phyloP scores from a whole-genome alignment of 2,888 invertebrate species.

The Eurytoma adleriae region DNA sequence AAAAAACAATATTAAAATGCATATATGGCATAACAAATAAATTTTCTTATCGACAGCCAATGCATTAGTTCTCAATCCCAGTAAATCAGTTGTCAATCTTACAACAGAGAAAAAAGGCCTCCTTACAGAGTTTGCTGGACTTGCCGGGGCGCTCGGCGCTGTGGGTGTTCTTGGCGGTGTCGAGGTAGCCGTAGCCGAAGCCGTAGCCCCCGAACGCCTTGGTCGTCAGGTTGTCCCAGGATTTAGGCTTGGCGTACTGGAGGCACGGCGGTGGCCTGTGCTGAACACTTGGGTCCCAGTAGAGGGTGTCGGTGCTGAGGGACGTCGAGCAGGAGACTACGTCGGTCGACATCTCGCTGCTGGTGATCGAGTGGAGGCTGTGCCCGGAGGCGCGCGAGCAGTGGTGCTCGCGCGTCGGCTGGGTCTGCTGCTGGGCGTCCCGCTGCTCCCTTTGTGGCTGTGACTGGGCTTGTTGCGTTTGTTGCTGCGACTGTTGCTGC shows the following conservation, averaged over 20 bases:
- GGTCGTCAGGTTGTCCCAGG: slow-evolving; percentile 92
- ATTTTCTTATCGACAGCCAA: too few relatives aligned
- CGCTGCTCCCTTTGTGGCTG: slow-evolving; percentile 61
- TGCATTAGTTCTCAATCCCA: too few relatives aligned
- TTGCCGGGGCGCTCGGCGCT: slow-evolving; percentile 74
- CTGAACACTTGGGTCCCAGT: slow-evolving; percentile 84
- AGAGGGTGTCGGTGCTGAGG: slow-evolving; percentile 90
- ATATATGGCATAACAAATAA: not conserved
- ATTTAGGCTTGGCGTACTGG: slow-evolving; percentile 85
- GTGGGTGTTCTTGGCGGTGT: slow-evolving; percentile 78
- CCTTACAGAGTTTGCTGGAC: slow-evolving; percentile 48
- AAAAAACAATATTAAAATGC: not conserved
- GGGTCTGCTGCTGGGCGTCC: slow-evolving; percentile 43
- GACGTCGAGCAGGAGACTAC: slow-evolving; percentile 89
- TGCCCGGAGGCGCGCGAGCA: slow-evolving; percentile 70
- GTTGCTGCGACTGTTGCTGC: slow-evolving; percentile 64
- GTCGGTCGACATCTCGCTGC: slow-evolving; percentile 84
- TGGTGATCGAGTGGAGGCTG: slow-evolving; percentile 89
- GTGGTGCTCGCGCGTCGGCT: slow-evolving; percentile 53
- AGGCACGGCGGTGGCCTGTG: slow-evolving; percentile 74
- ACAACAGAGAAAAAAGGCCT: too few relatives aligned
- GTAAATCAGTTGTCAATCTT: too few relatives aligned
- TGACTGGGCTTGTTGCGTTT: slow-evolving; percentile 57
- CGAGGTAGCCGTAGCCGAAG: slow-evolving; percentile 90
- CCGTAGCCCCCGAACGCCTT: slow-evolving; percentile 92